Percentiles rank a stretch among this genome's conserved stretches.
Conservation (phyloP, 2,797 vertebrate genomes). For the Gambelia wislizenii region DNA sequence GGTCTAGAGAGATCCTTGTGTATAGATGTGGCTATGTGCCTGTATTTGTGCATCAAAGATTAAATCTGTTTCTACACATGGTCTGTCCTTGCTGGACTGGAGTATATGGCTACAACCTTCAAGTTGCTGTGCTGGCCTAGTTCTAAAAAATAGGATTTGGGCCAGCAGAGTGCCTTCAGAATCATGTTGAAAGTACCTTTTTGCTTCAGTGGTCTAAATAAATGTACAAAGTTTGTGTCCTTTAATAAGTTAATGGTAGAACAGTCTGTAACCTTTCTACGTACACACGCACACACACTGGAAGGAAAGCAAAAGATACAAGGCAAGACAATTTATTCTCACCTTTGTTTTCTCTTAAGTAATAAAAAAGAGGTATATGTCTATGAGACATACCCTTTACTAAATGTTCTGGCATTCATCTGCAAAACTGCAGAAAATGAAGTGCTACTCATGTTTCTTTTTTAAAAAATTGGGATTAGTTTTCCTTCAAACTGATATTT, state of each 20-base stretch:
- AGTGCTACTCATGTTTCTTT: conserved; percentile 71
- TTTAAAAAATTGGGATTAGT: conserved; percentile 75
- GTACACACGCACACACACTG: conserved; percentile 76
- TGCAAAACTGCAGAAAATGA: conserved; percentile 74
- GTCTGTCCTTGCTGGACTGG: background rate
- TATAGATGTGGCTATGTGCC: background rate
- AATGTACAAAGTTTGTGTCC: conserved; percentile 57
- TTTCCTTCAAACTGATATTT: conserved; percentile 75
- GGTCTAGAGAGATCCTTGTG: background rate
- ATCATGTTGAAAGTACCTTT: conserved; percentile 70
- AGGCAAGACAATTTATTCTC: conserved; percentile 70
- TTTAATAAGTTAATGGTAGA: conserved; percentile 81
- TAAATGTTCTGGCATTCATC: conserved; percentile 78
- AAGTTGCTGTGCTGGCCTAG: background rate
- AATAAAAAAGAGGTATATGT: conserved; percentile 75
- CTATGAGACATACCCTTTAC: conserved; percentile 82
- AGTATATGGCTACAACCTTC: background rate
- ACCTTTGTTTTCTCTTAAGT: conserved; percentile 69
- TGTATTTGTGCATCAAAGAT: background rate
- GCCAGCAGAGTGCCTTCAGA: background rate
- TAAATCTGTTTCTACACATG: background rate
- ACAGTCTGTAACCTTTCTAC: conserved; percentile 74
- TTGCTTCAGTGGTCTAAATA: conserved; percentile 73
- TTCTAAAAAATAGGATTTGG: background rate
- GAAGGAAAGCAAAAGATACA: conserved; percentile 78